A percentile compares a stretch with the other conserved stretches of the same genome.
phyloP scores from a whole-genome alignment of 2,797 vertebrate genomes.

The Halcyon leucocephala region DNA sequence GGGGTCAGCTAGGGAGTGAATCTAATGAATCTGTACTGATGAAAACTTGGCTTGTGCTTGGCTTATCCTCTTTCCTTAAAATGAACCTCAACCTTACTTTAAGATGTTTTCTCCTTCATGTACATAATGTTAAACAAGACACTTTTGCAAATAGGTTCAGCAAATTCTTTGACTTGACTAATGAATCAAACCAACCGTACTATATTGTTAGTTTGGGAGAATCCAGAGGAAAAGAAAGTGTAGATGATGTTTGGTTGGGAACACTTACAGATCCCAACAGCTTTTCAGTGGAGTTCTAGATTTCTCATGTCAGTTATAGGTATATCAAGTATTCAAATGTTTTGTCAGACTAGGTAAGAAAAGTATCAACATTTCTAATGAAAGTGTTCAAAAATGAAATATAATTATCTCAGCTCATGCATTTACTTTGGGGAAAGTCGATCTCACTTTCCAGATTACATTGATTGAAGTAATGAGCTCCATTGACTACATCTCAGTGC shows the following conservation, averaged over 20 bases:
- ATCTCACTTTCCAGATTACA: neutral
- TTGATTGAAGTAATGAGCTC: neutral
- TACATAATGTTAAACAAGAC: neutral
- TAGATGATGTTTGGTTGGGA: neutral
- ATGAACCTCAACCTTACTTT: neutral
- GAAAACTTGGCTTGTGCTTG: neutral
- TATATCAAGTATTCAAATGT: neutral
- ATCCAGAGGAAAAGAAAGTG: neutral
- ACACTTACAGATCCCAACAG: fast-evolving
- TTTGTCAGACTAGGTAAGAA: neutral
- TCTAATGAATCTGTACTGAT: neutral
- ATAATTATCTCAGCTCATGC: neutral
- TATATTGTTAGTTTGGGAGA: neutral
- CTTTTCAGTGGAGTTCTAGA: neutral
- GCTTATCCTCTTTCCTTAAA: neutral
- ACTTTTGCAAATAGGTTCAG: neutral
- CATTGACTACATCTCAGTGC: neutral
- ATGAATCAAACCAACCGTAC: neutral
- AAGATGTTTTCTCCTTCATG: neutral
- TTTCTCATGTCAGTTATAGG: neutral
- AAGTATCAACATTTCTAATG: neutral
- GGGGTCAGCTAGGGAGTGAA: neutral
- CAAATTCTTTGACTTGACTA: neutral
- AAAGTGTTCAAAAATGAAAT: neutral
- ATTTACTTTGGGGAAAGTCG: neutral